Conservation (phyloP, 2,888 invertebrate species). For the Elegia similella region DNA sequence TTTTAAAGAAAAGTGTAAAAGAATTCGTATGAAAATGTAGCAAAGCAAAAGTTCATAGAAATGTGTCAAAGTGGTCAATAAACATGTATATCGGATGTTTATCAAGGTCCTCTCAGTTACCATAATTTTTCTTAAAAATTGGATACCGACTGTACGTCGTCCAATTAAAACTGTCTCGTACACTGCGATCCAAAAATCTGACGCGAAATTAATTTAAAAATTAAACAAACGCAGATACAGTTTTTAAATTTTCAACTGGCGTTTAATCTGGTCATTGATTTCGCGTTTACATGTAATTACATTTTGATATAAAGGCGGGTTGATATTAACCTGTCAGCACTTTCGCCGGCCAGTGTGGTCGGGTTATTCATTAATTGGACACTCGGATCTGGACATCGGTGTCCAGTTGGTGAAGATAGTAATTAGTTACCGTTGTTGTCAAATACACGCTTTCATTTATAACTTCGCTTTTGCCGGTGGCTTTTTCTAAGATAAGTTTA, state of each 20-base stretch:
- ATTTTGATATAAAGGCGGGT: constrained; percentile 48
- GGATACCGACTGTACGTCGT: constrained; percentile 19
- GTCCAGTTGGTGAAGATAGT: too few species aligned
- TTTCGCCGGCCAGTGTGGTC: constrained; percentile 35
- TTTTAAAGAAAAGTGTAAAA: too few species aligned
- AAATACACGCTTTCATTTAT: too few species aligned
- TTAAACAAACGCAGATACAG: constrained; percentile 44
- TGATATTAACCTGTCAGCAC: constrained; percentile 57
- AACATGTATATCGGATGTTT: too few species aligned
- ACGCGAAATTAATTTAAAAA: constrained; percentile 42
- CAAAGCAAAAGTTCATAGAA: too few species aligned
- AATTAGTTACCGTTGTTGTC: too few species aligned
- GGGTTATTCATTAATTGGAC: background rate
- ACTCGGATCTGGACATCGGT: too few species aligned
- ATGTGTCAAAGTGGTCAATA: too few species aligned
- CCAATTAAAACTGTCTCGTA: constrained; percentile 44
- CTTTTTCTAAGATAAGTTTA: too few species aligned
- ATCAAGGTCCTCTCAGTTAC: too few species aligned
- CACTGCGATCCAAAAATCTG: constrained; percentile 27
- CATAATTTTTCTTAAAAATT: background rate
- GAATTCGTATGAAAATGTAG: too few species aligned
- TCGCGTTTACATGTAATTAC: constrained; percentile 51
- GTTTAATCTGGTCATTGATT: constrained; percentile 45
- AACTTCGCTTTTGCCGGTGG: too few species aligned
- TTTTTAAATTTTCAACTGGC: constrained; percentile 25